phyloP scores from a whole-genome alignment of 1,140 invertebrate genomes.

The Trichogramma pretiosum region DNA sequence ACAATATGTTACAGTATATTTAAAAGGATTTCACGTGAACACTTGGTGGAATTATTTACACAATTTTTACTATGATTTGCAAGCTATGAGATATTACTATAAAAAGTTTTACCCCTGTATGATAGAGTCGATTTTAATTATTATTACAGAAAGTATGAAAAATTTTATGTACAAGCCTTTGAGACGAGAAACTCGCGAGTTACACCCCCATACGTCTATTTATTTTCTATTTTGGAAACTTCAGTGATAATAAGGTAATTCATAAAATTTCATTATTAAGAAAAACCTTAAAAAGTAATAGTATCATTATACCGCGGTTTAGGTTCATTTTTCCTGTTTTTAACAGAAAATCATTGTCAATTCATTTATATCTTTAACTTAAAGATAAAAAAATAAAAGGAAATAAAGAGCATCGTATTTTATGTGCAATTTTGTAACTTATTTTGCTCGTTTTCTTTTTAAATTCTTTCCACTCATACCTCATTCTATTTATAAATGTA shows the following conservation, averaged over 20 bases:
- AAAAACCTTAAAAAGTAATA: no score
- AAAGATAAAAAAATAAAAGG: not conserved
- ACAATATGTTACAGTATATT: constrained; percentile 15
- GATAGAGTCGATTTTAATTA: constrained; percentile 3
- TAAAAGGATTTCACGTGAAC: constrained; percentile 18
- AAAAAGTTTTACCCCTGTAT: constrained; percentile 2
- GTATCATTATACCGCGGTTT: no score
- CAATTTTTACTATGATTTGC: constrained; percentile 16
- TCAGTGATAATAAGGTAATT: no score
- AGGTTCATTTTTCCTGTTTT: no score
- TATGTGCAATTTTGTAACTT: constrained; percentile 7
- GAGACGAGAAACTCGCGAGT: no score
- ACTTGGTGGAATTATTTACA: constrained; percentile 18
- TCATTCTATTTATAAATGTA: constrained; percentile 6
- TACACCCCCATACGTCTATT: no score
- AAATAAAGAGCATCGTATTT: constrained; percentile 12
- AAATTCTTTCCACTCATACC: not conserved
- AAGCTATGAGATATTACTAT: constrained; percentile 6
- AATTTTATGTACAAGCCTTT: no score
- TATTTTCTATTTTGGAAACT: no score
- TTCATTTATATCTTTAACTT: no score
- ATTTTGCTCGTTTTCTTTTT: constrained; percentile 11
- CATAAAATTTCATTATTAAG: no score
- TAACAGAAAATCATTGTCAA: no score
- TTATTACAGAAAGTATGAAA: constrained; percentile 13